A percentile compares a stretch with the other conserved stretches of the same genome.
Evolutionary conservation across 2,888 invertebrate genomes (phyloP).

Genomic region (Homarus gammarus): DNA sequence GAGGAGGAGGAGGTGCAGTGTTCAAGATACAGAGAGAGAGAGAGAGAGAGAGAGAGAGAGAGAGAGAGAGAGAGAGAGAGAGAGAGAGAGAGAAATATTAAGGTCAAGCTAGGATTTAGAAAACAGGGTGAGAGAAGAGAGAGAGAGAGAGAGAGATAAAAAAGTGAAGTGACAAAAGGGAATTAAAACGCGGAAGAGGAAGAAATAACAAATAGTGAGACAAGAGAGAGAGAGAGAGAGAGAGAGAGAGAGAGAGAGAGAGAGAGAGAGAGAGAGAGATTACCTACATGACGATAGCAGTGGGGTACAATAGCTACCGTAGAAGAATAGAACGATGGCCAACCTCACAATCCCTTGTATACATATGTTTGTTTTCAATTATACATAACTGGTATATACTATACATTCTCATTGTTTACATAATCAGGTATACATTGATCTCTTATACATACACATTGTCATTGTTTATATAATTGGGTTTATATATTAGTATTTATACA

Average conservation of each 20-base stretch:
- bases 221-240: background rate
- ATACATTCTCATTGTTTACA: no score
- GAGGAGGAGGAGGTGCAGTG: background rate
- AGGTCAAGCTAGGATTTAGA: background rate
- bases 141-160: background rate
- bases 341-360: background rate
- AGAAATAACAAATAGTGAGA: background rate
- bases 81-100: background rate
- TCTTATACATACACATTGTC: no score
- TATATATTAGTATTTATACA: no score
- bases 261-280: no score
- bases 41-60: conserved; percentile 13
- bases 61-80: background rate
- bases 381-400: no score
- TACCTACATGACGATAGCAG: background rate
- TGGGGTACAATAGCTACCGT: background rate
- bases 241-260: background rate
- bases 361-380: background rate
- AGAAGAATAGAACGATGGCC: background rate
- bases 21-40: background rate
- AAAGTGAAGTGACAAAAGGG: background rate
- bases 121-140: background rate
- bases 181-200: background rate
- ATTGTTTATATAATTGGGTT: no score
- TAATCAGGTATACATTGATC: no score